Base-by-base conservation (phyloP, 2,797 vertebrate genomes). In the Vultur gryphus region DNA sequence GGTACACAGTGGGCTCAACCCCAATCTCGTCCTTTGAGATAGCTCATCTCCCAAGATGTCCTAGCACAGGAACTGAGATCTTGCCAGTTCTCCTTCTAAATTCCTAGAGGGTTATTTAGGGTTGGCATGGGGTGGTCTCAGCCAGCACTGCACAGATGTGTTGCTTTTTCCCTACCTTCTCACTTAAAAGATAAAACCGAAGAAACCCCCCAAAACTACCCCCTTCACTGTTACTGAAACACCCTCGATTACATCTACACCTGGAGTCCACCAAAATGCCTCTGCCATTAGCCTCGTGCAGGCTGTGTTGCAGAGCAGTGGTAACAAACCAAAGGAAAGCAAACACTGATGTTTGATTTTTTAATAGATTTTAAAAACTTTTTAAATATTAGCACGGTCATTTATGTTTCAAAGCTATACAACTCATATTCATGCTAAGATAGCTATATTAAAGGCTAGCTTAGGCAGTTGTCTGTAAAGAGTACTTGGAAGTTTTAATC, bases 361-460 rank as follows among this genome's bases (percentile, higher is more conserved):
- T 69, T 23, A 69, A 81, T 65, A 77, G 33, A 84, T 96, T 90
- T 94, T 80, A 8, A 76, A 93, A 84, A 46, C 51, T 73, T 89
- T 48, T 62, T 15, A 89, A 93, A 84, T 80, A 93, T 41, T 77
- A 89, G 46, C 64, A 21, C 0, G 12, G 43, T 95, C 24, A 1
- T 93, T 97, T 91, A 15, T 52, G 28, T 83, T 94, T 97, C 85
- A 93, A 95, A 97, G 94, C 92, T 95, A 96, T 97, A 95, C 97
- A 97, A 98, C 97, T 95, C 99, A 99, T 99, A 99, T 99, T 99
- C 99, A 99, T 99, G 99, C 99, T 99, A 99, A 99, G 99, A 98
- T 98, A 98, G 95, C 98, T 97, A 55, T 98, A 97, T 98, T 97
- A 95, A 97, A 98, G 99, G 98, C 98, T 99, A 99, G 99, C 98